These are phyloP conservation scores for Phengaris alcon DNA, from an alignment of 2,888 invertebrate species.

Conservation along the genomic window DNA sequence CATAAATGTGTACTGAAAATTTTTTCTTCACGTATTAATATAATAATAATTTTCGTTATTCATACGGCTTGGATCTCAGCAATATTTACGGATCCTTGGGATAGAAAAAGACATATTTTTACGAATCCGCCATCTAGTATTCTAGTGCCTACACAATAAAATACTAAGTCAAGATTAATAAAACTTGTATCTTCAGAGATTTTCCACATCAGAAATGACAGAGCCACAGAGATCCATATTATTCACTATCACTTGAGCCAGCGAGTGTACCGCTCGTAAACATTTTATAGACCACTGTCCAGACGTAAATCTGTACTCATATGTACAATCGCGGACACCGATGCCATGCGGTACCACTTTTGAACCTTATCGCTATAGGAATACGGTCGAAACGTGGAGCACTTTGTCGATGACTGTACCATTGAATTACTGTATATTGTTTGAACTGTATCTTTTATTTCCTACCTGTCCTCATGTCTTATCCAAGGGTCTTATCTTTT, in stretches of 20 bases:
- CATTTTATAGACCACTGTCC: slow-evolving; percentile 22
- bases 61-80: background rate
- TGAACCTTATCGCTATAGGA: background rate
- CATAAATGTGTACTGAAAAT: too few relatives aligned
- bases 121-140: background rate
- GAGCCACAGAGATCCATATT: background rate
- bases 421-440: background rate
- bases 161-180: background rate
- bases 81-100: background rate
- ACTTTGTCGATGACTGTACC: background rate
- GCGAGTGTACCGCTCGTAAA: slow-evolving; percentile 24
- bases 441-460: background rate
- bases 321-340: background rate
- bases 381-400: background rate
- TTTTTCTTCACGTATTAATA: too few relatives aligned
- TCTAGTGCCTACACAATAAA: background rate
- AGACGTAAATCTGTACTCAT: background rate
- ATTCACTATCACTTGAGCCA: background rate
- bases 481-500: background rate
- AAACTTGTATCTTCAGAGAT: background rate
- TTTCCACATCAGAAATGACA: background rate
- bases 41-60: background rate
- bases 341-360: background rate
- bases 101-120: background rate
- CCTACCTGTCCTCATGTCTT: background rate